These are phyloP conservation scores for Clepsis dumicolana DNA, from an alignment of 2,888 invertebrate genomes.

Conservation along the genomic window DNA sequence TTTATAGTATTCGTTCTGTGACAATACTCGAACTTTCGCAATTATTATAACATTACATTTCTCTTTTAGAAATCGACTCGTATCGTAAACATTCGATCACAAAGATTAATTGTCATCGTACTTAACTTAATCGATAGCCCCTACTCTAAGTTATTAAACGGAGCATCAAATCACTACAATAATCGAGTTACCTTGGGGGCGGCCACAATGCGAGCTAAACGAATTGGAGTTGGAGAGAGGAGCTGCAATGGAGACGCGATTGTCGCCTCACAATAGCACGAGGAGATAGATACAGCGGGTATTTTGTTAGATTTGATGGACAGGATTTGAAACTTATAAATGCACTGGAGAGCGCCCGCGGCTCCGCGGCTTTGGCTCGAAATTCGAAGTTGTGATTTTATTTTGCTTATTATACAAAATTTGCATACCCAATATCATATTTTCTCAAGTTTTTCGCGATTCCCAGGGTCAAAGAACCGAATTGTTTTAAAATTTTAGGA, in stretches of 20 bases:
- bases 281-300: neutral
- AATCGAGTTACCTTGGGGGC: constrained; percentile 34
- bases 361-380: too few species aligned
- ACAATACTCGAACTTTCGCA: neutral
- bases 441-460: too few species aligned
- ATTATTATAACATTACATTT: too few species aligned
- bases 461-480: too few species aligned
- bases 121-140: constrained; percentile 36
- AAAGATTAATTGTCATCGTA: constrained; percentile 27
- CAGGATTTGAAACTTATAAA: too few species aligned
- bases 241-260: constrained; percentile 28
- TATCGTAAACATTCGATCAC: neutral
- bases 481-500: too few species aligned
- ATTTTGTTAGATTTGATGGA: neutral
- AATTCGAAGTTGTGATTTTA: too few species aligned
- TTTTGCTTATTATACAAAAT: too few species aligned
- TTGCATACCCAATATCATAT: too few species aligned
- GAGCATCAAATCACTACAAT: constrained; percentile 24
- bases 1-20: too few species aligned
- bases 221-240: constrained; percentile 27
- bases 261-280: constrained; percentile 23
- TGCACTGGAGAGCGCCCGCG: too few species aligned
- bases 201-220: constrained; percentile 12
- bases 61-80: neutral
- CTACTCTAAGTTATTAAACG: constrained; percentile 39